Base-by-base conservation (phyloP, 2,888 invertebrate species). In the Xestia sexstrigata region DNA sequence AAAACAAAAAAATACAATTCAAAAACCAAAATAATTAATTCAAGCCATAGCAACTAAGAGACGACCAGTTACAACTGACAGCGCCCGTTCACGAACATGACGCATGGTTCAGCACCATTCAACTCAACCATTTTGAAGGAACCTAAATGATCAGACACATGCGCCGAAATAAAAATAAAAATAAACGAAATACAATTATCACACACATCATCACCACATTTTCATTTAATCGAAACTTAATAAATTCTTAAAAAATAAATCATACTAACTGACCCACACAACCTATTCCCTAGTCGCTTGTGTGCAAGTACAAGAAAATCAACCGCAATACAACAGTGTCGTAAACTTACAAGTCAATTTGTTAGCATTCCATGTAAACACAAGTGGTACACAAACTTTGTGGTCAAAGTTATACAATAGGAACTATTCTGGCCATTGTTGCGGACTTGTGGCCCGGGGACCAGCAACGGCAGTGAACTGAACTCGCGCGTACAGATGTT, bases 351-450 rank as follows among this genome's bases (percentile, higher is more conserved):
- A 85, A 90, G 87, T 87, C 90, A 89, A 90, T 89, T 90, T 90
- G 90, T 89, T 84, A 84, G 84, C 85, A 84, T 85, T 90, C 81
- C 85, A 74, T 85, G 90, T 89, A 90, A 88, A 90, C 90, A 89
- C 85, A 90, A 89, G 83, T 83, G 82, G 78, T 62, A 70, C 70
- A 70, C 76, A 63, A 86, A 90, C 81, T 88, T 81, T 15, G 82
- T 77, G 83, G 83, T 86, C 87, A 81, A 90, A 89, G 81, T 89
- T 88, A 78, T 81, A 90, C 90, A 90, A 90, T 89, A 77, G 85
- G 74, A 90, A 89, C 90, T 88, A 86, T 89, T 89, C 85, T 80
- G 76, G 65, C 81, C 80, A 86, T 85, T 88, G 88, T 85, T 74
- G 78, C 68, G 84, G 80, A 76, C 76, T 85, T 74, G 78, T 65